Evolutionary conservation across 2,797 vertebrate species (phyloP).

Genomic region (Sebastes umbrosus): DNA sequence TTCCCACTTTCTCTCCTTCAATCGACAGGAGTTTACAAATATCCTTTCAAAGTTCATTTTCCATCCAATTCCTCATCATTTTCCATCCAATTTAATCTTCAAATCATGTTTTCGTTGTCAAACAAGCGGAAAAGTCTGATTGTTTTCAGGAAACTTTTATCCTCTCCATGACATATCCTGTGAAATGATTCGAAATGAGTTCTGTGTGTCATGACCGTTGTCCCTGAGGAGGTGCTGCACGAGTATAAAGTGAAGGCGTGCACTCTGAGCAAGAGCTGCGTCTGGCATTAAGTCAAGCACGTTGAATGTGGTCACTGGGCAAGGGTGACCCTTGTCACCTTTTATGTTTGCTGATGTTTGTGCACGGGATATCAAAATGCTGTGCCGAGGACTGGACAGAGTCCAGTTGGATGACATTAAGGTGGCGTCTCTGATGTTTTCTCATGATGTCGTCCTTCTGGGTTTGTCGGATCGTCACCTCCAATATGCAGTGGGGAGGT

Average conservation of each 20-base stretch:
- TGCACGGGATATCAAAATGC: conserved; percentile 18
- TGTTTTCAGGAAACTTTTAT: background rate
- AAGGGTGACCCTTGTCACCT: background rate
- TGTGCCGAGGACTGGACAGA: background rate
- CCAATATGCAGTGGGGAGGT: background rate
- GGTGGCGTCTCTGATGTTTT: conserved; percentile 17
- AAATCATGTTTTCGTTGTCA: background rate
- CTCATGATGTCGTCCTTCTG: conserved; percentile 33
- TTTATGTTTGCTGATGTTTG: conserved; percentile 21
- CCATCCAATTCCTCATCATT: background rate
- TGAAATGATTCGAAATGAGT: background rate
- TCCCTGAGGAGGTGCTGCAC: background rate
- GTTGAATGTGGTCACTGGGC: background rate
- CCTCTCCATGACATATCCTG: background rate
- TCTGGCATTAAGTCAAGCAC: conserved; percentile 2
- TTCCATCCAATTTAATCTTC: background rate
- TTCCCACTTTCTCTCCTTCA: background rate
- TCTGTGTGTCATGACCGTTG: background rate
- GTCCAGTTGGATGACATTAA: conserved; percentile 44
- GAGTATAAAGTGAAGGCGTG: background rate
- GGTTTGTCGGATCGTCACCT: conserved; percentile 42
- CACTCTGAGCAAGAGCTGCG: background rate
- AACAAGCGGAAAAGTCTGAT: background rate
- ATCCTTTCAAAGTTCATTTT: background rate
- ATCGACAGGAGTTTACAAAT: background rate